These are phyloP conservation scores for Clangula hyemalis DNA, from an alignment of 2,797 vertebrate genomes.

Conservation along the genomic window DNA sequence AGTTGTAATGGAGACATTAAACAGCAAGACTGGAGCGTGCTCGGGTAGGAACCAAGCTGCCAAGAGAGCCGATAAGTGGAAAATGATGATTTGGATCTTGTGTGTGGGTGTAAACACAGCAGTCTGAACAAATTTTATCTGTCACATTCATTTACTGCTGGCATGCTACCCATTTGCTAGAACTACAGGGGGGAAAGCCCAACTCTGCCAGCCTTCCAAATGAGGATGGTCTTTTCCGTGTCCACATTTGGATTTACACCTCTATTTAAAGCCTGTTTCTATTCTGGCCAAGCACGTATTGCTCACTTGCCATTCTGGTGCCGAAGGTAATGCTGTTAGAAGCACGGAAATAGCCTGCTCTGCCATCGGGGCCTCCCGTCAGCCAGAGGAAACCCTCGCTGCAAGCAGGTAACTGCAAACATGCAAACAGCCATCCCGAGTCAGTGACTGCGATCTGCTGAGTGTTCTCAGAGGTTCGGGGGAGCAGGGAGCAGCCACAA, in stretches of 20 bases:
- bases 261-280: constrained; percentile 10
- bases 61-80: constrained; percentile 64
- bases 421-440: neutral
- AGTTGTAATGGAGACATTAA: constrained; percentile 64
- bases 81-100: constrained; percentile 58
- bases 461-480: neutral
- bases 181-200: constrained; percentile 11
- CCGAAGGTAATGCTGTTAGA: neutral
- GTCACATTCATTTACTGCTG: constrained; percentile 62
- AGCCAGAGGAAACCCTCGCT: neutral
- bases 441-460: neutral
- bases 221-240: constrained; percentile 37
- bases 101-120: constrained; percentile 71
- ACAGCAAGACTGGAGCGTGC: constrained; percentile 59
- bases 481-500: neutral
- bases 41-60: constrained; percentile 48
- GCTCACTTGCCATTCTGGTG: neutral
- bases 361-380: neutral
- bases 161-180: constrained; percentile 21
- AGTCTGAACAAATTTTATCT: constrained; percentile 67
- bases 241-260: neutral
- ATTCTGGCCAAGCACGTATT: neutral
- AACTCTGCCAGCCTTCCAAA: constrained; percentile 44
- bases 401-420: neutral
- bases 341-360: neutral